Evolutionary conservation across 1,140 invertebrate species (phyloP), one percentile per base, ranked within the genome.

Genomic region (Piezodorus guildinii): DNA sequence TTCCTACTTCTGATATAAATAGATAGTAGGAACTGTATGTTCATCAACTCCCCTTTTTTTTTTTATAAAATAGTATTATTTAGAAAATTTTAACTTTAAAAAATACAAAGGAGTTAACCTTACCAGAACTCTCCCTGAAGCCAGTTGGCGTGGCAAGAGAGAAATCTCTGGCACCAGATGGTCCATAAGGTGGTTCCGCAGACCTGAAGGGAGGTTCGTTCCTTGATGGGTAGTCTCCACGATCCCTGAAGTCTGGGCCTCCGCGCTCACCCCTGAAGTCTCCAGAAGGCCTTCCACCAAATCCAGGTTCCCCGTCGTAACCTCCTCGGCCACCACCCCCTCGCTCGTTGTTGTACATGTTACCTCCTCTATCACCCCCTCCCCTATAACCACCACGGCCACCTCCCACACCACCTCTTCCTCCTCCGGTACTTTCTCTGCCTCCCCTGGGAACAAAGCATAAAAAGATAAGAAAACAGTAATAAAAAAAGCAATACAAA

Each of bases 281-380:
- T 12, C 51, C 52, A 14, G 27, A 17, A 16, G 16, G 14, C 9
- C 58, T 45, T 19, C 62, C 25, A 9, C 63, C 56, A 46, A 64
- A 64, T n/a, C 54, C 63, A 16, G 74, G 75, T 66, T 74, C 77
- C 23, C 75, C 69, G 16, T 44, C 34, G 56, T 10, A 61, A 58
- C 54, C 30, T 39, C 49, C 60, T 23, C 46, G 16, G 52, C 63
- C 60, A 25, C 66, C 25, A 25, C 46, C 59, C 10, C 56, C 59
- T 27, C n/a, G 34, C 17, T 43, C 45, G 63, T 64, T 56, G 52
- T 34, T 62, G 43, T 65, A 62, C n/a, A 68, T 65, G 0, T 62
- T 62, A 23, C 65, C 65, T 58, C 66, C 69, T 27, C 65, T 68
- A 16, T 59, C 59, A 17, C 67, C 65, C 6, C 62, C 63, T 16